Percentiles rank a stretch among this genome's conserved stretches.
Conservation (phyloP, 2,113 vertebrate species). For the Alligator sinensis region DNA sequence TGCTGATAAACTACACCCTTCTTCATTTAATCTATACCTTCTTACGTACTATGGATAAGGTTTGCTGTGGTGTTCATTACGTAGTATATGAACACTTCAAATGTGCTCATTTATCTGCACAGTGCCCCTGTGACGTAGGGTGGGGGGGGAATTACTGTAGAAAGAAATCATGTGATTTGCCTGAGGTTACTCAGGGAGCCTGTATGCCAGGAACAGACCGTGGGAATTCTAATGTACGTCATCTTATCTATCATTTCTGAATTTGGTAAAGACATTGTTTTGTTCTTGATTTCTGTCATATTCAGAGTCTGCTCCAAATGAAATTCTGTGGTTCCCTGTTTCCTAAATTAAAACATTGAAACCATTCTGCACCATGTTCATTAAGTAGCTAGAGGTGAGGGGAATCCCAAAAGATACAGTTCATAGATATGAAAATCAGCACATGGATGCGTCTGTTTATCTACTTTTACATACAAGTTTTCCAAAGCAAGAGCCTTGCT, state of each 20-base stretch:
- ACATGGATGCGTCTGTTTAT: neutral
- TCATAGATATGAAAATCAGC: neutral
- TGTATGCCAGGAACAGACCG: neutral
- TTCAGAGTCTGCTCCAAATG: constrained; percentile 1
- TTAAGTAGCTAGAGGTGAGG: neutral
- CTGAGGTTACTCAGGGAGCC: neutral
- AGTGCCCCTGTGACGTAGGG: neutral
- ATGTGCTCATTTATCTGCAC: neutral
- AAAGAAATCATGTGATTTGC: neutral
- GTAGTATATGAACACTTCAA: neutral
- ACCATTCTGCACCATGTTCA: neutral
- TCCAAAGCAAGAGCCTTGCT: neutral
- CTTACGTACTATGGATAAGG: neutral
- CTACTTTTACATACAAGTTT: neutral
- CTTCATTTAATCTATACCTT: neutral
- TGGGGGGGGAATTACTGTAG: constrained; percentile 8
- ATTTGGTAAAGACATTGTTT: neutral
- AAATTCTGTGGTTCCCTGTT: constrained; percentile 1
- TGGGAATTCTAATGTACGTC: neutral
- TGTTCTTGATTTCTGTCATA: constrained; percentile 1
- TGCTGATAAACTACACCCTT: neutral
- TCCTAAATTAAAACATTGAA: neutral
- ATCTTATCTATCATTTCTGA: neutral
- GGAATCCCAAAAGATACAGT: neutral
- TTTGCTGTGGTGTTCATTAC: neutral